Percentiles rank a stretch among this genome's conserved stretches.
These are phyloP conservation scores for Xiphydria camelus DNA, from an alignment of 2,888 invertebrate species.

Conservation along the genomic window DNA sequence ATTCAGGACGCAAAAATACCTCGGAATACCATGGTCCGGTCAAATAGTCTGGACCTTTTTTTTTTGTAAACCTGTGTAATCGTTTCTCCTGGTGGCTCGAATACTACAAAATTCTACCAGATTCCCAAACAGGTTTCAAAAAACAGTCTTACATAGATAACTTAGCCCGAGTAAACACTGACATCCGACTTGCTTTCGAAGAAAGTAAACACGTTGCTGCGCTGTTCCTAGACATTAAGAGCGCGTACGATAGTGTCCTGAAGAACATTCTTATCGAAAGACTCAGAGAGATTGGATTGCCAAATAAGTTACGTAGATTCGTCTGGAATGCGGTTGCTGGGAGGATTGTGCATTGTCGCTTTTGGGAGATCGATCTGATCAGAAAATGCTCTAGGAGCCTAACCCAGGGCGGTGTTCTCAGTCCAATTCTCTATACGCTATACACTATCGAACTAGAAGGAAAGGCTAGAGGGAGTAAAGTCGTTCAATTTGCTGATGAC, in stretches of 20 bases:
- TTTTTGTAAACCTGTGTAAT: too few relatives aligned
- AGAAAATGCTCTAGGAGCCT: too few relatives aligned
- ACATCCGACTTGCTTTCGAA: constrained; percentile 4
- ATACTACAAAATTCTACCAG: constrained; percentile 2
- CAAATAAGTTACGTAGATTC: too few relatives aligned
- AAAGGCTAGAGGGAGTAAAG: not conserved
- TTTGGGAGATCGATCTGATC: too few relatives aligned
- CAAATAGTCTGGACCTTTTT: too few relatives aligned
- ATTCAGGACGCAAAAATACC: too few relatives aligned
- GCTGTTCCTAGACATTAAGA: constrained; percentile 9
- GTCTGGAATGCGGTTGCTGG: too few relatives aligned
- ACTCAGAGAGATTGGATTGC: too few relatives aligned
- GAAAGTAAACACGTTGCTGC: not conserved
- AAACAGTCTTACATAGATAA: constrained; percentile 7
- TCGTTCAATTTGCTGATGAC: constrained; percentile 10
- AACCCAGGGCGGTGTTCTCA: too few relatives aligned
- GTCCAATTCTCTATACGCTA: too few relatives aligned
- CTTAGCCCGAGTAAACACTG: not conserved
- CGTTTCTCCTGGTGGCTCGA: constrained; percentile 12
- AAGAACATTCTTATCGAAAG: not conserved
- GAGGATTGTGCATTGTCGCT: too few relatives aligned
- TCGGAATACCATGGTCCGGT: too few relatives aligned
- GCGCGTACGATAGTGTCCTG: constrained; percentile 10
- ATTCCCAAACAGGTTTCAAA: constrained; percentile 4
- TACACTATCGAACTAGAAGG: not conserved